Base-by-base conservation (phyloP, 2,888 invertebrate species). In the Drosophila infuscata region DNA sequence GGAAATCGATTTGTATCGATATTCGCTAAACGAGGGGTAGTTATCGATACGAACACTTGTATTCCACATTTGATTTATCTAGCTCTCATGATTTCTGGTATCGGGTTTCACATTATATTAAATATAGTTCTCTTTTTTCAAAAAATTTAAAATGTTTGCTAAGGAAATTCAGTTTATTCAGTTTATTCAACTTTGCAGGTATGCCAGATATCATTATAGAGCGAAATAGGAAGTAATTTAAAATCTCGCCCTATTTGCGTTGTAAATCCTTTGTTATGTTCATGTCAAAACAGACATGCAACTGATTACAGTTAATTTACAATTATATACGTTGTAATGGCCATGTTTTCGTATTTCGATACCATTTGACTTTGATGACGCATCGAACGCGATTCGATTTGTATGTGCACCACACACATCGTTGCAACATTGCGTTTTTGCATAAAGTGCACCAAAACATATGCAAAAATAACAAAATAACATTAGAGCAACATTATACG, bases 401-500 rank as follows among this genome's bases (percentile, higher is more conserved):
- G 17, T 2, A 20, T 17, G 29, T n/a, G 29, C 9, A 41, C 4
- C 30, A 41, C 35, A 70, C 30, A 41, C 35, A 70, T 20, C 32
- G 7, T n/a, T 15, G 25, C 25, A 17, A 11, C 29, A 25, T 20
- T 30, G 29, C 20, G 11, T 20, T 52, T 32, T 52, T 52, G 9
- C 30, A 25, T 38, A 36, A 36, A 30, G 20, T n/a, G 36, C 17
- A 38, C 29, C 29, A n/a, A 17, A 33, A 33, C 32, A 53, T 36
- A 25, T 17, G 43, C 35, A 29, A 54, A 29, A 32, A 20, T 15
- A 70, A 20, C 29, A 35, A 36, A 54, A 70, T n/a, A 54, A 32
- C 20, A 38, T 68, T 74, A 29, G 15, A 57, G 29, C 48, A 25
- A 57, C 41, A 60, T 56, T 60, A 48, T 49, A 52, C 12, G 52